Evolutionary conservation across 2,113 vertebrate species (phyloP), one percentile per base, ranked within the genome.

Genomic region (Pycnonotus jocosus): DNA sequence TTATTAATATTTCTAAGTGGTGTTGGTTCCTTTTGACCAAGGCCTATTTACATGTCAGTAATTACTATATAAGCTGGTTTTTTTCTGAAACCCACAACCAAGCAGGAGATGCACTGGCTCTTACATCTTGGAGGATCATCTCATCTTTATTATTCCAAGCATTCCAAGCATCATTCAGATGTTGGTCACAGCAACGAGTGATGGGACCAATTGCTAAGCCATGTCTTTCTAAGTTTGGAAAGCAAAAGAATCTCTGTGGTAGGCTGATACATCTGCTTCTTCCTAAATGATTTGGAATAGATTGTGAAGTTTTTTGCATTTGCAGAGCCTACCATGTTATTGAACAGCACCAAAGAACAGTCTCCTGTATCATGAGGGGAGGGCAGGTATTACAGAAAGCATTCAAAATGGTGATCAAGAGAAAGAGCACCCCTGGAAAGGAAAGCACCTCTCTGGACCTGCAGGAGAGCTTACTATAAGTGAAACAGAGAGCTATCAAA

Each of bases 231-330:
- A 53, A 71, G 65, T 62, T 56, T 84, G 81, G 47, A 93, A 81
- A 90, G 54, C 38, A 81, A 82, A 82, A 73, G 13, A 65, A 60
- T 90, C 62, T 83, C 64, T 95, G 31, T 69, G n/a, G 47, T 88
- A 86, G 93, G 79, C n/a, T 94, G 56, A 88, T 94, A 86, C 60
- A 83, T 64, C 85, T 93, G 22, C 90, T 90, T 66, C 76, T 88
- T 90, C 92, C 37, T 78, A 88, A 80, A 78, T 61, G 44, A 94
- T 77, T 45, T 93, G 88, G 77, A 95, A 92, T 86, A 93, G 94
- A 94, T 81, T 92, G 92, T 93, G 76, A 96, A 96, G 93, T 88
- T 86, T 92, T 94, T 97, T 97, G 85, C 94, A 96, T 95, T 96
- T 94, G 57, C 94, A 96, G 95, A 96, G 76, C 62, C 88, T 95